Base-by-base conservation (phyloP, 2,113 vertebrate genomes). In the Sclerurus mexicanus region DNA sequence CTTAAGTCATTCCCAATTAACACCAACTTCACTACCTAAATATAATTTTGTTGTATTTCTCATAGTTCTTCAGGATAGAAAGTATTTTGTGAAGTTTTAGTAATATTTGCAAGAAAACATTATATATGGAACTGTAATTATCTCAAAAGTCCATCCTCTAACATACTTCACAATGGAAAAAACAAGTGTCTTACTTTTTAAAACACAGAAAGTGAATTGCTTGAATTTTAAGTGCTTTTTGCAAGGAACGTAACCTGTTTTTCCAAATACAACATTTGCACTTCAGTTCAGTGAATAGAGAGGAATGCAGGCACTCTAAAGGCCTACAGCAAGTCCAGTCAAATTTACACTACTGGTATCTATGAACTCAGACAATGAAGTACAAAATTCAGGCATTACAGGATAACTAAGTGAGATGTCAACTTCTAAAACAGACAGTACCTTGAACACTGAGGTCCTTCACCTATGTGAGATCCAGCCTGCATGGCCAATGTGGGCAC, bases 331-430 rank as follows among this genome's bases (percentile, higher is more conserved):
- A 6, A 68, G 22, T 37, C 33, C 44, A 64, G 37, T 44, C 42
- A 91, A 24, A 91, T 82, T 78, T 14, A 85, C 18, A 11, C 9
- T 72, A 42, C 16, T 28, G 10, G 14, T 67, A 52, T 28, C 52
- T 56, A 18, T 46, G 46, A 85, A 68, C 27, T 49, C 8, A 14
- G 17, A 4, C 40, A 63, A 55, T 0, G 0, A 75, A 63, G 42
- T 27, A 53, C 5, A 58, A 53, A 80, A 58, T 58, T 66, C 63
- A 81, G 50, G 10, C 40, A 22, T 28, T 52, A 25, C 56, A 75
- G 30, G n/a, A 59, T 35, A 39, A 24, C 44, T 28, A 37, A 4
- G 12, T 4, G 7, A 74, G 19, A 30, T 5, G 9, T 30, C 39
- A 67, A 4, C 20, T 49, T 74, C 40, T 49, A 42, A 27, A 31